Conservation (phyloP, 2,113 vertebrate genomes). For the Hyperoodon ampullatus region DNA sequence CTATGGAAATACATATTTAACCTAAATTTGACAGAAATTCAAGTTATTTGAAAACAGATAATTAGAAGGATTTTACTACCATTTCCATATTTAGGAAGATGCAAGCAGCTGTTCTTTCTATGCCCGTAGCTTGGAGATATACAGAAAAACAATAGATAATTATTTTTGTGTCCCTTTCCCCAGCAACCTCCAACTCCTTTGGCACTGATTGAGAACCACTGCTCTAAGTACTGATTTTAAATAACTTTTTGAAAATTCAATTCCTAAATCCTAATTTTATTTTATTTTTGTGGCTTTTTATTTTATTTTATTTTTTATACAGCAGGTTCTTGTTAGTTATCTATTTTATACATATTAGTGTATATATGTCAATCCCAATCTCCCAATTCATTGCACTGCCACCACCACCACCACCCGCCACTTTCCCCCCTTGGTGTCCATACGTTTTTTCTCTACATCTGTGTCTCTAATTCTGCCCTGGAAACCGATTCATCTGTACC, state of each 20-base stretch:
- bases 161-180: neutral
- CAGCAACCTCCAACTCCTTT: neutral
- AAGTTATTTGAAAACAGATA: constrained; percentile 31
- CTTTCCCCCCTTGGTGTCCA: no score
- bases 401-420: no score
- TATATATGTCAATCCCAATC: no score
- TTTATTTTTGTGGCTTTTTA: no score
- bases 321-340: no score
- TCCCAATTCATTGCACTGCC: no score
- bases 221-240: neutral
- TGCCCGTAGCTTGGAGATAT: neutral
- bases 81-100: neutral
- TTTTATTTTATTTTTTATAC: no score
- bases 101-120: neutral
- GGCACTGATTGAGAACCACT: neutral
- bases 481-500: no score
- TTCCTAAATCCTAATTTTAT: constrained; percentile 25
- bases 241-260: constrained; percentile 40
- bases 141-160: neutral
- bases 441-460: no score
- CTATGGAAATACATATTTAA: constrained; percentile 31
- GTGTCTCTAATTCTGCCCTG: no score
- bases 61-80: neutral
- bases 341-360: no score
- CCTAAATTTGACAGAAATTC: neutral